Evolutionary conservation across 2,797 vertebrate species (phyloP).

Genomic region (Eospalax fontanierii): DNA sequence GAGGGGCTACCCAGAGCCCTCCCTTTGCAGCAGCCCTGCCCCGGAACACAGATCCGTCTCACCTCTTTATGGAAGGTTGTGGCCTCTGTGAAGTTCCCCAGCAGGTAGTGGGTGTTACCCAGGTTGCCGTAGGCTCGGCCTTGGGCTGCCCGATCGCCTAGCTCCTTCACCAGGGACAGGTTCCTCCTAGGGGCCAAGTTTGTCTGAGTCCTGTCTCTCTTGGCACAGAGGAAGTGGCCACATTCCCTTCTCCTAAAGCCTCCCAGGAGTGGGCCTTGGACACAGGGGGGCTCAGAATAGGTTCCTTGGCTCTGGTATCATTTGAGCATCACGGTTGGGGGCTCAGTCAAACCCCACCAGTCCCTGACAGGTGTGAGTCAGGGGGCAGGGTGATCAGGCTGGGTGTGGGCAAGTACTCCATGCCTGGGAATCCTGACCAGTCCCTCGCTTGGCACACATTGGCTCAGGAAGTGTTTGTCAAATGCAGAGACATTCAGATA

Average conservation of each 20-base stretch:
- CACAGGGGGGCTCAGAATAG: background rate
- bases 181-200: constrained; percentile 93
- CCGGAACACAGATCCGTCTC: constrained; percentile 60
- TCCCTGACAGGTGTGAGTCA: background rate
- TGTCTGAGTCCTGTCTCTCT: fast-evolving
- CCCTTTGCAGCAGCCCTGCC: background rate
- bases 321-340: background rate
- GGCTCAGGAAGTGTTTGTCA: background rate
- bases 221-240: background rate
- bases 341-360: background rate
- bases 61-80: constrained; percentile 98
- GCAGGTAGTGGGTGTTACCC: constrained; percentile 97
- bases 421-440: background rate
- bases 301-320: too few relatives aligned
- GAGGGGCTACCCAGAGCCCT: too few relatives aligned
- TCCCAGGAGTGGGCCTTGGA: background rate
- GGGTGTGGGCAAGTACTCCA: background rate
- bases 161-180: constrained; percentile 96
- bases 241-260: fast-evolving
- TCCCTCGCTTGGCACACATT: background rate
- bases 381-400: fast-evolving
- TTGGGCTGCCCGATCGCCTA: constrained; percentile 97
- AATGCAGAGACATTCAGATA: background rate
- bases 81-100: constrained; percentile 97
- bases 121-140: constrained; percentile 97